phyloP scores from a whole-genome alignment of 2,797 vertebrate genomes.

The Setipinna tenuifilis region DNA sequence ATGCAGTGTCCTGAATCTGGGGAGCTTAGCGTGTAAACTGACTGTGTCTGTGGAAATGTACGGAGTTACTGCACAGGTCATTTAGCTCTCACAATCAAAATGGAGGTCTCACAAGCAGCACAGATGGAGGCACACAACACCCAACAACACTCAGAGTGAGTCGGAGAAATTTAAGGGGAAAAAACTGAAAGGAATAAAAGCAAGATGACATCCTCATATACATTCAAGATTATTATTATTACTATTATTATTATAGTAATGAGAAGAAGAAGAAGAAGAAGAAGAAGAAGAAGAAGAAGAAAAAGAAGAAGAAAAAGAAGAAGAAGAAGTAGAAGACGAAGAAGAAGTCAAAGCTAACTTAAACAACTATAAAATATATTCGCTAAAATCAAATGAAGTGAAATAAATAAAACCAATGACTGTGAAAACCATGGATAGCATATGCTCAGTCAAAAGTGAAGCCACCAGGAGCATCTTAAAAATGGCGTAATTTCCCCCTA shows the following conservation, averaged over 20 bases:
- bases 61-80: slow-evolving; percentile 1
- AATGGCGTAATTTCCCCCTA: no score
- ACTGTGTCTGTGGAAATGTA: slow-evolving; percentile 25
- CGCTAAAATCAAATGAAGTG: no score
- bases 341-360: not conserved
- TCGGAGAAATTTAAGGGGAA: not conserved
- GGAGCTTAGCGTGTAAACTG: slow-evolving; percentile 30
- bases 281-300: no score
- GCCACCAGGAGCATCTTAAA: no score
- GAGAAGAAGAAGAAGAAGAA: no score
- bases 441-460: no score
- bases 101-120: no score
- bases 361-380: no score
- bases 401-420: no score
- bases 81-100: slow-evolving; percentile 12
- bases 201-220: not conserved
- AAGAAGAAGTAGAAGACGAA: not conserved
- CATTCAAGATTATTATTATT: not conserved
- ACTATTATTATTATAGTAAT: no score
- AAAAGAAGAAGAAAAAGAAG: not conserved
- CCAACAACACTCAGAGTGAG: not conserved
- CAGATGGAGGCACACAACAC: not conserved
- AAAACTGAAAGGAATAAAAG: not conserved
- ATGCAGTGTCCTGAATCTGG: slow-evolving; percentile 29
- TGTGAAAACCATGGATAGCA: no score